A percentile compares a stretch with the other conserved stretches of the same genome.
phyloP scores from a whole-genome alignment of 2,113 vertebrate genomes.

The Vidua macroura region DNA sequence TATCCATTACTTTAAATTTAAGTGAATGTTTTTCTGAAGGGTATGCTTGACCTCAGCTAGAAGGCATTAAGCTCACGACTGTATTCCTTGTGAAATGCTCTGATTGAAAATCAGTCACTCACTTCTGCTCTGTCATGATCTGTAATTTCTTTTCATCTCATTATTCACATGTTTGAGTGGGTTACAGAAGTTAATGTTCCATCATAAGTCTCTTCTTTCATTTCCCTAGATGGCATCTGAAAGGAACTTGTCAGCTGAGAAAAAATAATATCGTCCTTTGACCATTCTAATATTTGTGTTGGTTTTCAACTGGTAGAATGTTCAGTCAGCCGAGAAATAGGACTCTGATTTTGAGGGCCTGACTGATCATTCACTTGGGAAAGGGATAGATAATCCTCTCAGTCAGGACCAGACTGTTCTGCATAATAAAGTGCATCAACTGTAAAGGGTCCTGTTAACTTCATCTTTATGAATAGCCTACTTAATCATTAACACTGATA shows the following conservation, averaged over 20 bases:
- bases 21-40: background rate
- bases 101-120: background rate
- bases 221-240: constrained; percentile 19
- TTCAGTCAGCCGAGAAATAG: constrained; percentile 44
- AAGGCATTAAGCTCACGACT: background rate
- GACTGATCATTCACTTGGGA: constrained; percentile 35
- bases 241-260: constrained; percentile 24
- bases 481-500: constrained; percentile 11
- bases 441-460: constrained; percentile 7
- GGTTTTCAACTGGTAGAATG: constrained; percentile 14
- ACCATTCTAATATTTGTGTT: constrained; percentile 18
- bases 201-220: constrained; percentile 6
- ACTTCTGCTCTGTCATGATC: background rate
- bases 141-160: background rate
- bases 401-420: background rate
- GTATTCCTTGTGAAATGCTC: background rate
- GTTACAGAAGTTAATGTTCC: constrained; percentile 28
- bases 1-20: background rate
- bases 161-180: constrained; percentile 4
- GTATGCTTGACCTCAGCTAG: background rate
- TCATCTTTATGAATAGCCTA: background rate
- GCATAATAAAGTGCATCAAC: background rate
- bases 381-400: background rate
- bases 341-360: constrained; percentile 4
- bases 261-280: background rate